These are phyloP conservation scores for Alectoris magna DNA, from an alignment of 2,797 vertebrate species.

Conservation along the genomic window DNA sequence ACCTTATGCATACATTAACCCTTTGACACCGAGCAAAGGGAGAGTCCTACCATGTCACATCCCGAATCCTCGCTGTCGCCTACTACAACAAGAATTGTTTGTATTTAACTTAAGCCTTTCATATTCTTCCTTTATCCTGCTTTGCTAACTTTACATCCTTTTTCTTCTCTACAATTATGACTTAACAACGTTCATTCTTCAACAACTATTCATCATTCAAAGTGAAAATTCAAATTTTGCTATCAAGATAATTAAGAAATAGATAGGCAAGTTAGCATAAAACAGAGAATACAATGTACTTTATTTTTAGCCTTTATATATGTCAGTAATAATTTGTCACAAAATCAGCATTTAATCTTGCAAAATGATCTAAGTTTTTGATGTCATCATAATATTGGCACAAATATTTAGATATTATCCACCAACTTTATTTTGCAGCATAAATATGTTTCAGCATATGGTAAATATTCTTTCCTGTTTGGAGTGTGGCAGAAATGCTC, in stretches of 20 bases:
- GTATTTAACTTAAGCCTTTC: background rate
- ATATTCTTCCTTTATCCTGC: background rate
- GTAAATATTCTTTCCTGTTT: background rate
- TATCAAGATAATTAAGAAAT: background rate
- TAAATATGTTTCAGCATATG: background rate
- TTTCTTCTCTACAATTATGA: background rate
- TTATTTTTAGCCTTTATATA: background rate
- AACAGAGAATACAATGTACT: fast-evolving
- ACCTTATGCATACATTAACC: no score
- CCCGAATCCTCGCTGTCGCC: no score
- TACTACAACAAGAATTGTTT: background rate
- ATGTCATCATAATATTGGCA: background rate
- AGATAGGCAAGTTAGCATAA: background rate
- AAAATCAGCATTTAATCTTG: background rate
- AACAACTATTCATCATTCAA: background rate
- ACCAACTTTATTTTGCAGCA: background rate
- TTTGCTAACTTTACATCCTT: background rate
- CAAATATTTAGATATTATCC: background rate
- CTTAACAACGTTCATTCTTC: background rate
- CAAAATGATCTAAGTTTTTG: background rate
- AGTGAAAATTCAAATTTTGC: background rate
- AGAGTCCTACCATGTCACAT: no score
- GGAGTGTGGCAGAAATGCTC: fast-evolving
- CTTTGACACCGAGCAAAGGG: no score
- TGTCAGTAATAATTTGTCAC: background rate